Evolutionary conservation across 92 coral and sea anemone genomes (phyloP).

Genomic region (Paramuricea clavata): DNA sequence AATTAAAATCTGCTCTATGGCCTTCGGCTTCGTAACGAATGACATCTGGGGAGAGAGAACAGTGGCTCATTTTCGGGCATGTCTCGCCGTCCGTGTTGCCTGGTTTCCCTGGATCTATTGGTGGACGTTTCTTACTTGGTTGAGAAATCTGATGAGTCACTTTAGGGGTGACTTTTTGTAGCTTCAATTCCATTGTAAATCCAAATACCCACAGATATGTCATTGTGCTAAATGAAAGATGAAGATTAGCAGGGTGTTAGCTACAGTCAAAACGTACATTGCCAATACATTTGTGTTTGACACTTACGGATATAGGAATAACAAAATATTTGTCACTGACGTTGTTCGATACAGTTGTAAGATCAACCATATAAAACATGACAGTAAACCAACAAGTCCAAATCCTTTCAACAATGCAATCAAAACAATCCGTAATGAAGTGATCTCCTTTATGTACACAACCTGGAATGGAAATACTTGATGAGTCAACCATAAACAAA

Average conservation of each 20-base stretch:
- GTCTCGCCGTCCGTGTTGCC: conserved; percentile 73
- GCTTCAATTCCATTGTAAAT: conserved; percentile 95
- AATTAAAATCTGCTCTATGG: conserved; percentile 94
- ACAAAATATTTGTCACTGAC: conserved; percentile 79
- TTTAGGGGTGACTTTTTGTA: conserved; percentile 89
- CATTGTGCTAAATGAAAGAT: conserved; percentile 62
- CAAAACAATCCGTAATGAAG: conserved; percentile 79
- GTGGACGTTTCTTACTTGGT: neutral
- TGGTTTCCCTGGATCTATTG: conserved; percentile 55
- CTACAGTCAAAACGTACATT: neutral
- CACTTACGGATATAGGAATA: conserved; percentile 97
- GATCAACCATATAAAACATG: conserved; percentile 79
- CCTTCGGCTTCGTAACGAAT: conserved; percentile 95
- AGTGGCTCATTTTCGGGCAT: conserved; percentile 66
- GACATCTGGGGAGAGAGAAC: conserved; percentile 94
- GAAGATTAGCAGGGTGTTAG: neutral
- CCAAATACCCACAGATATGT: conserved; percentile 94
- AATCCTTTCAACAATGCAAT: conserved; percentile 72
- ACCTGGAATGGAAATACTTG: conserved; percentile 4
- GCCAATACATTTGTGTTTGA: neutral
- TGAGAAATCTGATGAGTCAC: conserved; percentile 76
- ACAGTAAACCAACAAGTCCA: conserved; percentile 64
- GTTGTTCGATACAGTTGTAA: conserved; percentile 90
- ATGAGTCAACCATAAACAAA: no score
- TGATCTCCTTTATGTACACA: conserved; percentile 71